Conservation (phyloP, 2,888 invertebrate genomes). For the Dascillus cervinus region DNA sequence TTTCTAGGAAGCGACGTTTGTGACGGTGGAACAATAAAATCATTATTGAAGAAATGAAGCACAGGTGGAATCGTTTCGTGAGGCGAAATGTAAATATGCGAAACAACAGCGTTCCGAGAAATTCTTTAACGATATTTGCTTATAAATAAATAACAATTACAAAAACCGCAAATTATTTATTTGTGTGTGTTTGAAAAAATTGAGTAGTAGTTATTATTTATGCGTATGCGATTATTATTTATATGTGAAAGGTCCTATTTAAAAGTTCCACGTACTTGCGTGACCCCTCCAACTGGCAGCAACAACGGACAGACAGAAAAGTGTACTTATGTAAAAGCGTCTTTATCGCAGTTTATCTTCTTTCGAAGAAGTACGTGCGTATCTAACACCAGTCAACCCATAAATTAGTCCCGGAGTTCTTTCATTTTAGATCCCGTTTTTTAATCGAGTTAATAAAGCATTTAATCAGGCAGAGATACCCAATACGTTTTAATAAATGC, state of each 20-base stretch:
- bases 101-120: no score
- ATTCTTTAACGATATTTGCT: no score
- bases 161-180: no score
- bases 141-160: no score
- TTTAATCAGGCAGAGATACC: constrained; percentile 26
- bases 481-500: constrained; percentile 26
- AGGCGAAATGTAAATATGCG: no score
- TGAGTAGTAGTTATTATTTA: constrained; percentile 25
- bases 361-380: constrained; percentile 32
- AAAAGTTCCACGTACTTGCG: constrained; percentile 32
- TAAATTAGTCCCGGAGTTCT: constrained; percentile 27
- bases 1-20: no score
- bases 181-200: constrained; percentile 23
- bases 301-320: constrained; percentile 23
- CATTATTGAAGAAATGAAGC: no score
- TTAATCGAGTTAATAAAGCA: constrained; percentile 27
- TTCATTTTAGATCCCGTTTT: constrained; percentile 26
- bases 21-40: no score
- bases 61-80: no score
- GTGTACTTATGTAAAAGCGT: constrained; percentile 30
- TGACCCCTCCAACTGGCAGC: constrained; percentile 34
- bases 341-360: constrained; percentile 31
- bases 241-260: constrained; percentile 31
- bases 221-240: constrained; percentile 32
- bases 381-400: constrained; percentile 31